phyloP scores from a whole-genome alignment of 1,140 invertebrate genomes.

The Acyrthosiphon pisum region DNA sequence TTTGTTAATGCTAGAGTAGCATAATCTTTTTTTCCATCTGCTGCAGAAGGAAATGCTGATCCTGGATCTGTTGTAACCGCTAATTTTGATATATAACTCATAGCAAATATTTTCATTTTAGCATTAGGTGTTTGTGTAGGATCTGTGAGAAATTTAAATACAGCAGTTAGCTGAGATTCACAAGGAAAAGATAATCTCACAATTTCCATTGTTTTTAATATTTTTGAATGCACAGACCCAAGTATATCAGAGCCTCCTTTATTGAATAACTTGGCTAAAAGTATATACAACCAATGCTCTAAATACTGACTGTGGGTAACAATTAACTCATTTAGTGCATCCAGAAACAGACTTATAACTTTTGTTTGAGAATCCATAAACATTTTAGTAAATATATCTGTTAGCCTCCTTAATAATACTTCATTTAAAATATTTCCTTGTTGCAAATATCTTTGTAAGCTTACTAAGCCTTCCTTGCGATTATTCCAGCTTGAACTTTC shows the following conservation, averaged over 20 bases:
- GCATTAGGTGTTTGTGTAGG: constrained; percentile 88
- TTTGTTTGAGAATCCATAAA: constrained; percentile 98
- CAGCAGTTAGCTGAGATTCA: constrained; percentile 70
- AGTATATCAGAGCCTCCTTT: constrained; percentile 90
- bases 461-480: constrained; percentile 88
- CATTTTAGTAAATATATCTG: constrained; percentile 93
- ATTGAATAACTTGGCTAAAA: constrained; percentile 79
- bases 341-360: constrained; percentile 90
- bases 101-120: constrained; percentile 79
- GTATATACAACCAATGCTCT: constrained; percentile 88
- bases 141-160: constrained; percentile 83
- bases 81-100: constrained; percentile 78
- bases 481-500: constrained; percentile 90
- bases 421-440: constrained; percentile 73
- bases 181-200: constrained; percentile 74
- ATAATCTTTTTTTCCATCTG: constrained; percentile 64
- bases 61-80: constrained; percentile 67
- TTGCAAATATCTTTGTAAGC: constrained; percentile 78
- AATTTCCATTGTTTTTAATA: constrained; percentile 84
- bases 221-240: constrained; percentile 87
- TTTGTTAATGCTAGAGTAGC: constrained; percentile 72
- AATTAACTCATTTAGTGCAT: constrained; percentile 88
- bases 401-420: constrained; percentile 79
- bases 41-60: constrained; percentile 63
- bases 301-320: constrained; percentile 85